phyloP scores from a whole-genome alignment of 2,888 invertebrate genomes.

The Vesta saturnalis region DNA sequence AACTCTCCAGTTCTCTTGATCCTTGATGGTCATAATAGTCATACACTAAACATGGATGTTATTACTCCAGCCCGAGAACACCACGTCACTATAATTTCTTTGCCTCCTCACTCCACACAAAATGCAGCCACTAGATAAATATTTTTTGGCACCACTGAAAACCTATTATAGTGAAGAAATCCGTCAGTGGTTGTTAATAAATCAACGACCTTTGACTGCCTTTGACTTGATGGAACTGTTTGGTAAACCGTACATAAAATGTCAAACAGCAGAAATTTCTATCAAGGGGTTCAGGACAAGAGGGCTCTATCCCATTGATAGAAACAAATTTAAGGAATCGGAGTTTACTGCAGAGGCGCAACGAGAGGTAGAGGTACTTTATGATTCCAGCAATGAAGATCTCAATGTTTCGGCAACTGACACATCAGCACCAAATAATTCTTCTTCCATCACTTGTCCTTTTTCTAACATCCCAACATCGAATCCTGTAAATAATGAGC shows the following conservation, averaged over 20 bases:
- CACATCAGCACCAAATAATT: background rate
- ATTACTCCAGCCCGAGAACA: background rate
- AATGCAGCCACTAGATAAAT: background rate
- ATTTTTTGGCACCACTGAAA: background rate
- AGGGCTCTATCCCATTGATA: background rate
- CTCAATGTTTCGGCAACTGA: background rate
- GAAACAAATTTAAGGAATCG: background rate
- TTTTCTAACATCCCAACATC: background rate
- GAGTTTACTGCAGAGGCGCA: background rate
- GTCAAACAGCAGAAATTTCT: background rate
- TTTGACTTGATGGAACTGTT: background rate
- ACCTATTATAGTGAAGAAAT: background rate
- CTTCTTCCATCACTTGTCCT: background rate
- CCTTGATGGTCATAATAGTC: background rate
- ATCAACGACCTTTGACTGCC: too few species aligned
- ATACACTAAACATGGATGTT: background rate
- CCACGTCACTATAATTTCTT: background rate
- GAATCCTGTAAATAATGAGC: background rate
- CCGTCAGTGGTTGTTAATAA: background rate
- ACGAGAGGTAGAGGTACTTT: background rate
- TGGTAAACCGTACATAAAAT: background rate
- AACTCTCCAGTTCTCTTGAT: background rate
- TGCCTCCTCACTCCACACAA: background rate
- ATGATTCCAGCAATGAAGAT: background rate
- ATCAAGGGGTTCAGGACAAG: background rate